A percentile compares a stretch with the other conserved stretches of the same genome.
phyloP scores from a whole-genome alignment of 64 coral and sea anemone species.

The Actinia equina region DNA sequence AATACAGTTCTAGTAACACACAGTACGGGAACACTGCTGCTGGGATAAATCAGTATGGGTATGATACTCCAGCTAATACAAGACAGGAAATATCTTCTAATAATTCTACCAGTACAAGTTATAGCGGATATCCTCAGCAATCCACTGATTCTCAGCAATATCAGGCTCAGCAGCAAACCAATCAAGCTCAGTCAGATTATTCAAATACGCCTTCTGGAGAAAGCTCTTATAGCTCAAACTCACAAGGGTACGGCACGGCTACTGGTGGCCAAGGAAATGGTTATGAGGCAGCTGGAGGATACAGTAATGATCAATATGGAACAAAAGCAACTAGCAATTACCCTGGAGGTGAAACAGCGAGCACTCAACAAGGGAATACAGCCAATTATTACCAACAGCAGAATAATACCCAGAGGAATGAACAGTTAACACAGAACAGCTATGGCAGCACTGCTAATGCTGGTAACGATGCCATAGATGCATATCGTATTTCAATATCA shows the following conservation, averaged over 20 bases:
- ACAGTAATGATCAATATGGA: slow-evolving; percentile 31
- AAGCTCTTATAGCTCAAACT: neutral
- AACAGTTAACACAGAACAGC: neutral
- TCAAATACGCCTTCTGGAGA: neutral
- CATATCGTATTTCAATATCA: slow-evolving; percentile 1
- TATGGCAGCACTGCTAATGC: neutral
- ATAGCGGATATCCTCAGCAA: slow-evolving; percentile 5
- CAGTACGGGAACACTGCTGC: neutral
- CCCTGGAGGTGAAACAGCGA: neutral
- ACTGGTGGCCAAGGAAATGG: neutral
- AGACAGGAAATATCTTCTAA: neutral
- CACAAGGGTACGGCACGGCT: neutral
- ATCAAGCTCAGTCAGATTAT: slow-evolving; percentile 5
- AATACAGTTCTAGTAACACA: neutral
- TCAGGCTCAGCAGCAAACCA: neutral
- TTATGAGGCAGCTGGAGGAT: neutral
- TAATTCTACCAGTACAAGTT: neutral
- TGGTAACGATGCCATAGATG: neutral
- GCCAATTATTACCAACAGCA: slow-evolving; percentile 24
- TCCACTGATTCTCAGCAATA: neutral
- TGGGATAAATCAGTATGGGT: neutral
- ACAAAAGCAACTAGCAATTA: slow-evolving; percentile 72
- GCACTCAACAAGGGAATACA: neutral
- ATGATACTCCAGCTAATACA: slow-evolving; percentile 6
- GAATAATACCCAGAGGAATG: neutral